Conservation (phyloP, 2,888 invertebrate species). For the Nephrotoma appendiculata region DNA sequence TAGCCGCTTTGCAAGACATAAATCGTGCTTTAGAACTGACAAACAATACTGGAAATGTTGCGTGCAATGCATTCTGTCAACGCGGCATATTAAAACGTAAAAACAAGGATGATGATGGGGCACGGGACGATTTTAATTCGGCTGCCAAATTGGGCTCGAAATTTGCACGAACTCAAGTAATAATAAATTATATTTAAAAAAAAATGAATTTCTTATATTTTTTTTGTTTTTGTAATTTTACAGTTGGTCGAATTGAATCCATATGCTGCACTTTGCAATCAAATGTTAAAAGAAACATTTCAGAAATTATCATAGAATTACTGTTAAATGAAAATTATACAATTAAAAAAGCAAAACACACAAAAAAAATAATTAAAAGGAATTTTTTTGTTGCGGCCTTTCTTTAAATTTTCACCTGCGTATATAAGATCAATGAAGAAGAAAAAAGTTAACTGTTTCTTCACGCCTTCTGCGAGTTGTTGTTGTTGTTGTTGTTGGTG, state of each 20-base stretch:
- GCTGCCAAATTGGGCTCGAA: conserved; percentile 72
- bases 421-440: neutral
- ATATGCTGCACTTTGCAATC: conserved; percentile 89
- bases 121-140: conserved; percentile 56
- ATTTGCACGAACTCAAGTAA: conserved; percentile 73
- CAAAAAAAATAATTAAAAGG: neutral
- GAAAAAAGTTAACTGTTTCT: neutral
- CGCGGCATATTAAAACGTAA: conserved; percentile 63
- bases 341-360: neutral
- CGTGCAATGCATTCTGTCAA: conserved; percentile 71
- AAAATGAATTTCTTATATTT: neutral
- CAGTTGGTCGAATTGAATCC: conserved; percentile 79
- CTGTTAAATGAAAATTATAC: neutral
- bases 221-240: conserved; percentile 6
- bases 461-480: neutral
- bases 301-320: conserved; percentile 31
- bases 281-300: conserved; percentile 77
- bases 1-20: conserved; percentile 63
- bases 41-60: conserved; percentile 39
- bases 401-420: neutral
- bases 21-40: conserved; percentile 52
- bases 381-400: neutral
- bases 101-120: conserved; percentile 49
- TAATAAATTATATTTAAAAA: neutral
- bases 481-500: neutral